Base-by-base conservation (phyloP, 2,797 vertebrate species). In the Diglossa cyanea region DNA sequence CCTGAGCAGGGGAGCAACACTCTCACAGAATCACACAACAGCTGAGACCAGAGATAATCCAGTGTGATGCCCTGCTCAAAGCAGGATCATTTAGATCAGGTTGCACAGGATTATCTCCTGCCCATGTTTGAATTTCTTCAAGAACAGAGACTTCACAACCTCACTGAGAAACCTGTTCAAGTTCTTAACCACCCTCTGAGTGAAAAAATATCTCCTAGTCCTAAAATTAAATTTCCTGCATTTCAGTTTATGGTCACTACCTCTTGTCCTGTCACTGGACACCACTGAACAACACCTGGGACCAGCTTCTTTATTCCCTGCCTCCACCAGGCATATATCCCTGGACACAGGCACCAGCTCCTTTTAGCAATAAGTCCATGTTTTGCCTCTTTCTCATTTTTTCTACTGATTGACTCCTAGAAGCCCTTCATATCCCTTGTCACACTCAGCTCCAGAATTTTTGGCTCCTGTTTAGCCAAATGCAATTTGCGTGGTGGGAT, bases 401-500 rank as follows among this genome's bases (percentile, higher is more conserved):
- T 66, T 26, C 10, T 73, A 13, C 24, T 39, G 17, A 26, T 7
- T 44, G 66, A 51, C 21, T 9, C 13, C 9, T 8, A 58, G n/a
- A 79, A 76, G 13, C 11, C 18, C 2, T 60, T 79, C 42, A 42
- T 24, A 19, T 24, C 10, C 35, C 9, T 35, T 70, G 26, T 21
- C 57, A 60, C 18, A 47, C 14, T 75, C 7, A 57, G 5, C 8
- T 61, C 18, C 30, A n/a, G 16, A 68, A 40, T 68, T 92, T 75
- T 65, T 23, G 40, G 11, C 33, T 77, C 4, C 40, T 18, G 3
- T n/a, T 84, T 60, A 77, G 50, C 10, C 24, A 84, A 67, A 50
- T 0, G 0, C 9, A 40, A 21, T 76, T 72, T 74, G 2, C 33
- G 26, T 37, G 3, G 10, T 68, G 30, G 13, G 4, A 53, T 50